phyloP scores from a whole-genome alignment of 2,888 invertebrate species.

The Trissolcus japonicus region DNA sequence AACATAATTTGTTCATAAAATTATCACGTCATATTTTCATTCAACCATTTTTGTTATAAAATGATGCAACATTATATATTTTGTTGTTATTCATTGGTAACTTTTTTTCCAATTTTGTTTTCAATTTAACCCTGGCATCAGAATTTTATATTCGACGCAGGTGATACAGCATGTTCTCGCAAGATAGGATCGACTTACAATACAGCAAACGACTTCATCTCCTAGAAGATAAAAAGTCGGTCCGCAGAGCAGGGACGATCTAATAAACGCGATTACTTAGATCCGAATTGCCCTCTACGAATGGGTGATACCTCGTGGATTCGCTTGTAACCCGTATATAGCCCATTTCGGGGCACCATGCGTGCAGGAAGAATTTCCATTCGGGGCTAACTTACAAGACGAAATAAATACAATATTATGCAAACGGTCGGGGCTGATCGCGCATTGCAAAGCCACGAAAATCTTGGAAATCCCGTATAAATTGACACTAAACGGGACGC shows the following conservation, averaged over 20 bases:
- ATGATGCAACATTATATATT: background rate
- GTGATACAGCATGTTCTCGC: constrained; percentile 42
- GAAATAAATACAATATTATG: constrained; percentile 77
- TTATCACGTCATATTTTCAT: too few relatives aligned
- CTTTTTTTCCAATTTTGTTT: too few relatives aligned
- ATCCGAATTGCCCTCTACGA: constrained; percentile 70
- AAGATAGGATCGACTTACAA: constrained; percentile 49
- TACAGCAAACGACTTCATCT: constrained; percentile 44
- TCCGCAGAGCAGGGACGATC: constrained; percentile 36
- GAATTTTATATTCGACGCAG: constrained; percentile 18
- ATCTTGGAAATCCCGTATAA: constrained; percentile 77
- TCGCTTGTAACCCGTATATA: constrained; percentile 69
- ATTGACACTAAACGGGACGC: constrained; percentile 76
- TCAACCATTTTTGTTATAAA: too few relatives aligned
- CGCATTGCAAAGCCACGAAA: constrained; percentile 73
- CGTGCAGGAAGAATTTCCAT: constrained; percentile 59
- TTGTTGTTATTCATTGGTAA: too few relatives aligned
- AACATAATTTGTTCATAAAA: too few relatives aligned
- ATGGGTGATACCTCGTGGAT: constrained; percentile 67
- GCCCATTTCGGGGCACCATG: constrained; percentile 65
- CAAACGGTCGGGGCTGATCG: constrained; percentile 75
- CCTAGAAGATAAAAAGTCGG: constrained; percentile 36
- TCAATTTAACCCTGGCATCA: constrained; percentile 18
- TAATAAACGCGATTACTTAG: constrained; percentile 59
- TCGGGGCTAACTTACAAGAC: constrained; percentile 71